A percentile compares a stretch with the other conserved stretches of the same genome.
Conservation (phyloP, 2,797 vertebrate genomes). For the Esox masquinongy region DNA sequence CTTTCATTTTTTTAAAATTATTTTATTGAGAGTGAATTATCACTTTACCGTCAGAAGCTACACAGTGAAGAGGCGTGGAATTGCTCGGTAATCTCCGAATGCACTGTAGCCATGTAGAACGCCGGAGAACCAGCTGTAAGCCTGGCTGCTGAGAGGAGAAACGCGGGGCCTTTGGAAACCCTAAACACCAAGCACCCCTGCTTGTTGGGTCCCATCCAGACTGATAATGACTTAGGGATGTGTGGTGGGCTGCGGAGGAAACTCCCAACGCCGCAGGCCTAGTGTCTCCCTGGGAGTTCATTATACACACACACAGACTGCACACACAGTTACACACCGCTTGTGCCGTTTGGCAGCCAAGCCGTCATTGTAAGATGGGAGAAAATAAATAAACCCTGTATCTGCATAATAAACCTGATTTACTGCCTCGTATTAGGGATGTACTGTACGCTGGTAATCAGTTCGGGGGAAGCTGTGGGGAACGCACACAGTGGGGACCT, state of each 20-base stretch:
- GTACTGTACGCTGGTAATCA: not conserved
- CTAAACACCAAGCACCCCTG: constrained; percentile 42
- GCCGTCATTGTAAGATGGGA: not conserved
- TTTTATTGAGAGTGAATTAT: not conserved
- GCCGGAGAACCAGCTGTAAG: not conserved
- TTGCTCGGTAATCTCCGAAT: not conserved
- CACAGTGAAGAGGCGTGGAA: not conserved
- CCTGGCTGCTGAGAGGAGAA: constrained; percentile 23
- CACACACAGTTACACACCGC: constrained; percentile 42
- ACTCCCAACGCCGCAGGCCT: constrained; percentile 63
- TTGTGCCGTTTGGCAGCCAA: not conserved
- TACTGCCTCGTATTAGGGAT: not conserved
- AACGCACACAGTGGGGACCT: not conserved
- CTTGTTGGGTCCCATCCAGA: constrained; percentile 30
- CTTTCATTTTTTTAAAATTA: too few relatives aligned
- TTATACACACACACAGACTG: constrained; percentile 52
- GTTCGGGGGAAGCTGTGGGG: not conserved
- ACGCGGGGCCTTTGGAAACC: constrained; percentile 39
- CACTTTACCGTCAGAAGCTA: not conserved
- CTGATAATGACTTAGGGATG: constrained; percentile 56
- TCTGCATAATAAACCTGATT: constrained; percentile 5
- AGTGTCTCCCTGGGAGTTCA: constrained; percentile 69
- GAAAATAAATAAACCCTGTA: not conserved
- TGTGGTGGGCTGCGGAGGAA: constrained; percentile 61
- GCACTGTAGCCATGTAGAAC: constrained; percentile 8